A percentile compares a stretch with the other conserved stretches of the same genome.
These are phyloP conservation scores for Anolis carolinensis DNA, from an alignment of 2,113 vertebrate species.

Conservation along the genomic window DNA sequence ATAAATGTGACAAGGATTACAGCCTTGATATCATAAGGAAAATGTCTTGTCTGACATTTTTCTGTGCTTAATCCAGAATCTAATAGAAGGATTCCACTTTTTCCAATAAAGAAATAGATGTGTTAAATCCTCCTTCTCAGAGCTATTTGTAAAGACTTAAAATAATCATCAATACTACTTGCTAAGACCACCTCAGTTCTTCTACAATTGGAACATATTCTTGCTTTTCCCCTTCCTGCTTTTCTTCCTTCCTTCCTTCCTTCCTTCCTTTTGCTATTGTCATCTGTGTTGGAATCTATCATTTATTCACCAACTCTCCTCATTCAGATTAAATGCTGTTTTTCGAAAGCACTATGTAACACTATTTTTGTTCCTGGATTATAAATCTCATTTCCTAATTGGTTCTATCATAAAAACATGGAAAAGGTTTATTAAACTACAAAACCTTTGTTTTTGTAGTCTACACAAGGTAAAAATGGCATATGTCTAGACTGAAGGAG, in stretches of 20 bases:
- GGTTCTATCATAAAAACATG: no score
- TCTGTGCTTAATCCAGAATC: neutral
- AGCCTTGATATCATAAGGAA: neutral
- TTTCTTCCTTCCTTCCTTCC: neutral
- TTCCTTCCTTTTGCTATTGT: neutral
- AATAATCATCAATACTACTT: neutral
- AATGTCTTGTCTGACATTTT: neutral
- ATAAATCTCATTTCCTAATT: no score
- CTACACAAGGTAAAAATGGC: no score
- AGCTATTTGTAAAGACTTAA: neutral
- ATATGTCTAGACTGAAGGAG: no score
- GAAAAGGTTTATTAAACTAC: no score
- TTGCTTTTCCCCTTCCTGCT: neutral
- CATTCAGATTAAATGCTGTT: neutral
- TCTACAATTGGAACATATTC: neutral
- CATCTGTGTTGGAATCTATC: neutral
- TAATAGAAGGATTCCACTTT: neutral
- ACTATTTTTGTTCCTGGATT: no score
- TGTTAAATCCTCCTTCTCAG: neutral
- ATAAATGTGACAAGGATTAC: neutral
- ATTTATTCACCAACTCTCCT: neutral
- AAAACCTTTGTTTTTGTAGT: no score
- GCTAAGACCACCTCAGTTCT: neutral
- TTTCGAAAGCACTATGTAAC: neutral
- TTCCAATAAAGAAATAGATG: neutral